Evolutionary conservation across 2,113 vertebrate genomes (phyloP).

Genomic region (Accipiter cooperii): DNA sequence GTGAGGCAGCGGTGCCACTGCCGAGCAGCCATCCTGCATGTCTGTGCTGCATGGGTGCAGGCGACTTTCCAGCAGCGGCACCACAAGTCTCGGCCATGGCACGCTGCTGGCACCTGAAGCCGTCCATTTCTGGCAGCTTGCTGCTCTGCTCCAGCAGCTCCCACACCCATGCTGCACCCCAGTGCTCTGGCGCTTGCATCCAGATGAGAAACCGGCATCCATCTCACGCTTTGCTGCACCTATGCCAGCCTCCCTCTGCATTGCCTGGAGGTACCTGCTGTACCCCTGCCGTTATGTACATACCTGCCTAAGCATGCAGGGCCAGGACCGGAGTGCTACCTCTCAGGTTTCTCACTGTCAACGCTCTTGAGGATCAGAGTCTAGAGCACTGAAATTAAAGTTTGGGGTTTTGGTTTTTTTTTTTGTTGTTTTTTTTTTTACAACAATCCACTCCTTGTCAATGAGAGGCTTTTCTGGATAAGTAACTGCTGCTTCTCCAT

Average conservation of each 20-base stretch:
- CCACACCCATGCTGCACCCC: fast-evolving
- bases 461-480: neutral
- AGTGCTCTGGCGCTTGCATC: neutral
- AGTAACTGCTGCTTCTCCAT: neutral
- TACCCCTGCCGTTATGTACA: neutral
- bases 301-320: fast-evolving
- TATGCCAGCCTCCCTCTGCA: neutral
- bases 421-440: too few species aligned
- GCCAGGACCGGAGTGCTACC: neutral
- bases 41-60: neutral
- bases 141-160: neutral
- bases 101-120: neutral
- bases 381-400: neutral
- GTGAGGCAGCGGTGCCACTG: fast-evolving
- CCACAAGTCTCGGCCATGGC: fast-evolving
- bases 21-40: fast-evolving
- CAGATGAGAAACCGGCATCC: fast-evolving
- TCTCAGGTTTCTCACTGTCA: neutral
- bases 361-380: neutral
- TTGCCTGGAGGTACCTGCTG: fast-evolving
- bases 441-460: neutral
- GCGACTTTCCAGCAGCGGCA: fast-evolving
- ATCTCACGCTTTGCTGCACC: too few species aligned
- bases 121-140: fast-evolving
- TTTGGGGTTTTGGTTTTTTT: too few species aligned